Evolutionary conservation across 2,888 invertebrate species (phyloP).

Genomic region (Xanthia togata): DNA sequence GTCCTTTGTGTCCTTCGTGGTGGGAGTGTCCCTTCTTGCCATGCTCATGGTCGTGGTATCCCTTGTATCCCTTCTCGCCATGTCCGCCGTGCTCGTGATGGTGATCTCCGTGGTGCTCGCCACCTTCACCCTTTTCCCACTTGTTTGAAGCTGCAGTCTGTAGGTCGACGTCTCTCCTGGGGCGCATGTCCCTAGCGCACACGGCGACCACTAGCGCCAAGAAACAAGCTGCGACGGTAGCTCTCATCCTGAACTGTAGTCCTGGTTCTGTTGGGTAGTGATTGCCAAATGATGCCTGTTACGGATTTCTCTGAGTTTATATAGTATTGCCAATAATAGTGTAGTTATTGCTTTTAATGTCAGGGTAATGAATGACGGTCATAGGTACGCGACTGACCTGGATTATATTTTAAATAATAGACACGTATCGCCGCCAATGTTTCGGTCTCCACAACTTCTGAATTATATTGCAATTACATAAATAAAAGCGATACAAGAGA

Average conservation of each 20-base stretch:
- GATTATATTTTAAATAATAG: slow-evolving; percentile 76
- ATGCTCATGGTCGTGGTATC: slow-evolving; percentile 92
- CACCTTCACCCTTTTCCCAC: slow-evolving; percentile 91
- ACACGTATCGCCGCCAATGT: slow-evolving; percentile 56
- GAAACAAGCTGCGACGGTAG: slow-evolving; percentile 80
- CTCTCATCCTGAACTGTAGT: slow-evolving; percentile 81
- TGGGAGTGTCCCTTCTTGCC: slow-evolving; percentile 93
- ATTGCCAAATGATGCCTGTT: slow-evolving; percentile 88
- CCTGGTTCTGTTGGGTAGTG: slow-evolving; percentile 81
- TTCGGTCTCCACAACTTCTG: slow-evolving; percentile 40
- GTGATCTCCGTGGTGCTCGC: slow-evolving; percentile 91
- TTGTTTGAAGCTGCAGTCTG: slow-evolving; percentile 87
- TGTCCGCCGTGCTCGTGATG: slow-evolving; percentile 92
- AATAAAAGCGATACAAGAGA: slow-evolving; percentile 27
- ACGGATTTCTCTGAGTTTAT: slow-evolving; percentile 84
- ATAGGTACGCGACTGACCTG: slow-evolving; percentile 82
- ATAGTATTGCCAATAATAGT: slow-evolving; percentile 88
- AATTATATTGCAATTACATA: slow-evolving; percentile 24
- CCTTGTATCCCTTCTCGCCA: slow-evolving; percentile 93
- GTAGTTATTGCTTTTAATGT: slow-evolving; percentile 83
- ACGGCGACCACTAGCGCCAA: slow-evolving; percentile 83
- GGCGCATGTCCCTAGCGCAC: slow-evolving; percentile 87
- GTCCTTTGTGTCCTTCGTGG: slow-evolving; percentile 91
- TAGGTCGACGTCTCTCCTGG: slow-evolving; percentile 86
- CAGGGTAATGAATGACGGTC: slow-evolving; percentile 86